Evolutionary conservation across 2,797 vertebrate species (phyloP), one percentile per base, ranked within the genome.

Genomic region (Argyrosomus regius): DNA sequence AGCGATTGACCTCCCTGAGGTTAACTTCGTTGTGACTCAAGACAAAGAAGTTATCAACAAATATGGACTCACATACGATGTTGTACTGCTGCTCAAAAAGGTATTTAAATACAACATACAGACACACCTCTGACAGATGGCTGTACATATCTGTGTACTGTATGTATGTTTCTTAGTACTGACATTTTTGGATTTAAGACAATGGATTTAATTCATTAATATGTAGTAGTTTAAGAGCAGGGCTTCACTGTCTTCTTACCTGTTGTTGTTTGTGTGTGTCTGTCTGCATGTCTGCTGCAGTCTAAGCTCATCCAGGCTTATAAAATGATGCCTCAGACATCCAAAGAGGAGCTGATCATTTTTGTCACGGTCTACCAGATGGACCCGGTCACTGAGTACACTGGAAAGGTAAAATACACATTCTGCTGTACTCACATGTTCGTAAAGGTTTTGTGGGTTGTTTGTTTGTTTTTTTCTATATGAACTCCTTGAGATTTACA

Each of bases 371-470:
- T 95, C 22, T 96, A 97, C 72, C 96, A 96, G 76, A 94, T 98
- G 95, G 95, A 96, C 43, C 90, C 96, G 31, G 96, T 98, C 78
- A 97, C 97, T 9, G 97, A 99, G 75, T 98, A 97, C 79, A 96
- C 95, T 12, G 90, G 93, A 5, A 86, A 96, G 97, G 98, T 98
- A 90, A 65, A 60, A 52, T 58, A 71, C 56, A 70, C 41, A 62
- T n/a, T 26, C 28, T 52, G 31, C 35, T 63, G 16, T 7, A 13
- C 56, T 43, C 13, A 46, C 11, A 20, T 12, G n/a, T 43, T 54
- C 13, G 35, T 41, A 49, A 6, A 62, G 35, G 7, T 62, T 50
- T 9, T 70, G 4, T 28, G 10, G 5, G 7, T 31, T 35, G 1
- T 35, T 35, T 35, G 8, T 8, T 31, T 31, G 4, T 5, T 8